Conservation (phyloP, 2,888 invertebrate species). For the Leptodirus hochenwartii region DNA sequence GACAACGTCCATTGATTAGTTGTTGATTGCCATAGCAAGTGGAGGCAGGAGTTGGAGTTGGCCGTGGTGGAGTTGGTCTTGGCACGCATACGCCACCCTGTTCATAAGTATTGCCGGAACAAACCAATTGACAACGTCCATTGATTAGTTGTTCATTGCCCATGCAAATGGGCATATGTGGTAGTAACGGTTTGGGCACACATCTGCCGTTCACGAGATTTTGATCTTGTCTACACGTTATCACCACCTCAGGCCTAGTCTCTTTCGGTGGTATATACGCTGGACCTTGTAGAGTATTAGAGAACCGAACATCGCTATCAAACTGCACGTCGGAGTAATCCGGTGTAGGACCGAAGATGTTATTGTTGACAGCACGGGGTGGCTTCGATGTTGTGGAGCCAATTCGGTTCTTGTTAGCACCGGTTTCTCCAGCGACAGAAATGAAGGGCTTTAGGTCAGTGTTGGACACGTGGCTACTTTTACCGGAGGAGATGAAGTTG, state of each 20-base stretch:
- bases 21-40: constrained; percentile 9
- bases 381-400: constrained; percentile 19
- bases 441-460: constrained; percentile 15
- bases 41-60: constrained; percentile 10
- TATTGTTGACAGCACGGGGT: constrained; percentile 18
- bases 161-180: constrained; percentile 10
- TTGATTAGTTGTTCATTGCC: constrained; percentile 12
- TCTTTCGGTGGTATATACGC: constrained; percentile 24
- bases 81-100: constrained; percentile 1
- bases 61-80: constrained; percentile 11
- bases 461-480: constrained; percentile 16
- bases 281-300: constrained; percentile 23
- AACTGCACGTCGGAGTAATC: constrained; percentile 23
- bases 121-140: constrained; percentile 10
- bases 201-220: constrained; percentile 11
- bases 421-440: constrained; percentile 20
- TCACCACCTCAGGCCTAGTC: constrained; percentile 8
- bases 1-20: constrained; percentile 8
- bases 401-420: constrained; percentile 13
- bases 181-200: constrained; percentile 9
- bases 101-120: neutral
- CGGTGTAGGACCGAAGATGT: constrained; percentile 18
- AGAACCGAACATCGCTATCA: constrained; percentile 20
- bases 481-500: constrained; percentile 9
- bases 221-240: constrained; percentile 3